Evolutionary conservation across 2,888 invertebrate genomes (phyloP), one percentile per base, ranked within the genome.

Genomic region (Abrostola tripartita): DNA sequence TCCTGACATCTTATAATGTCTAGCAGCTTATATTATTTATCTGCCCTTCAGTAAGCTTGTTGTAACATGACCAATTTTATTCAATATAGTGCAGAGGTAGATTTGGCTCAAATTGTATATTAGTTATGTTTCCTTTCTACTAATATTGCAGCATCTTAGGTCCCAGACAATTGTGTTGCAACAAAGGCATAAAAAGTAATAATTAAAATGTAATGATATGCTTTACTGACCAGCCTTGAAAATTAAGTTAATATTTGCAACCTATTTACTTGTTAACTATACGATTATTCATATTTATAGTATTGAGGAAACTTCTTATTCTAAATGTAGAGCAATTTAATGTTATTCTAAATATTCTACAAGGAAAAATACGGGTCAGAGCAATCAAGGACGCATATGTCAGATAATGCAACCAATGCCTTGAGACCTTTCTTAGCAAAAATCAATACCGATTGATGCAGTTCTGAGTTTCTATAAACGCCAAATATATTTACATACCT

Each of bases 401-500:
- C 82, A 77, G 35, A n/a, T 60, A 64, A 5, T 74, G 65, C 64
- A 71, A 54, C 47, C 47, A 54, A 54, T 65, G 58, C 55, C 67
- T 60, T 59, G 51, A 40, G 12, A 57, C 40, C 56, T 56, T 56
- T 65, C 58, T 66, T 55, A 50, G 60, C 55, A 74, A 81, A 83
- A 82, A 84, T 84, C 82, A 79, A 84, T 84, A 82, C 56, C 38
- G 10, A 69, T 52, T 63, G 54, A 68, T 73, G 72, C 78, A 81
- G 53, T 65, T 55, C 52, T 51, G 56, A 42, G 64, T 49, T 6
- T 36, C 11, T 4, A 11, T 64, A 57, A 50, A 65, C n/a, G 24
- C 4, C 8, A n/a, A 40, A 51, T 53, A 35, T n/a, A 54, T 12
- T 8, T 35, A 47, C 44, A 44, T 85, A 93, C 94, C 91, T 92